Evolutionary conservation across 2,797 vertebrate species (phyloP).

Genomic region (Mus spretus): DNA sequence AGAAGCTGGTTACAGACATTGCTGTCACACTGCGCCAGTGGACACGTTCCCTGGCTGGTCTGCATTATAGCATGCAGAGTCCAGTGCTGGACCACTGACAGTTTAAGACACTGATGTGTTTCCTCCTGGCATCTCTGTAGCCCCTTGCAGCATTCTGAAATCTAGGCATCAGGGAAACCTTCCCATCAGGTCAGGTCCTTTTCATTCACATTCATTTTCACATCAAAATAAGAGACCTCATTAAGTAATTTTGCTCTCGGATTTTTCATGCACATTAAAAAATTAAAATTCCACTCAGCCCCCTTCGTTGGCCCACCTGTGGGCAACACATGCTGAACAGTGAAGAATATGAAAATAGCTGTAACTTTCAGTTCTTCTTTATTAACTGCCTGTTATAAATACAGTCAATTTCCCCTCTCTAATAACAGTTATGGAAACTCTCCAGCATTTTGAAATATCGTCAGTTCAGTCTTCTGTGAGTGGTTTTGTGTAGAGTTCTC

Average conservation of each 20-base stretch:
- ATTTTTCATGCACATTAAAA: conserved; percentile 14
- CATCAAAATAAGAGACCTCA: background rate
- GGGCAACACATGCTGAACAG: background rate
- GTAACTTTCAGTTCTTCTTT: conserved; percentile 74
- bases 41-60: background rate
- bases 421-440: conserved; percentile 62
- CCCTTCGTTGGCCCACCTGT: background rate
- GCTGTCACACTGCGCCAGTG: too few relatives aligned
- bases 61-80: too few relatives aligned
- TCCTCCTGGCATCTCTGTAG: background rate
- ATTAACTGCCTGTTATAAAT: conserved; percentile 46
- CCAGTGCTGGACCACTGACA: background rate
- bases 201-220: background rate
- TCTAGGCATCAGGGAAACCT: background rate
- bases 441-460: conserved; percentile 47
- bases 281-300: background rate
- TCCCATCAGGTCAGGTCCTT: background rate
- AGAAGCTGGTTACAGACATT: background rate
- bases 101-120: background rate
- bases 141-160: background rate
- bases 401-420: conserved; percentile 22
- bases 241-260: conserved; percentile 10
- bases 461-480: background rate
- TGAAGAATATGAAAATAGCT: background rate
- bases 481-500: background rate